Evolutionary conservation across 2,888 invertebrate species (phyloP).

Genomic region (Andrena trimmerana): DNA sequence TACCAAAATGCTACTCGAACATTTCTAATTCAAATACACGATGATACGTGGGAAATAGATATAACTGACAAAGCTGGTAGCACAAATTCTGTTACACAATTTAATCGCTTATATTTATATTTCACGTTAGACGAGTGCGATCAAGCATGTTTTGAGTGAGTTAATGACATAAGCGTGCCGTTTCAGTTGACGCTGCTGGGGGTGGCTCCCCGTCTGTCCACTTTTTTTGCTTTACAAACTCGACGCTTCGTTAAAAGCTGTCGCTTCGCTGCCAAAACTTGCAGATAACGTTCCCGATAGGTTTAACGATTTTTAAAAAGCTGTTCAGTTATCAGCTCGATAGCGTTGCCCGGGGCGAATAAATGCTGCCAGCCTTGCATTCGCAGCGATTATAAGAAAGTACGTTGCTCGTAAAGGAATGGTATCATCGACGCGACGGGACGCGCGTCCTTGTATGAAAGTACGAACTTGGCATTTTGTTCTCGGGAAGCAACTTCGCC

Average conservation of each 20-base stretch:
- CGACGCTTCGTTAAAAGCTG: slow-evolving; percentile 11
- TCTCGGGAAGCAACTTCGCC: slow-evolving; percentile 1
- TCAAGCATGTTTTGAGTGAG: neutral
- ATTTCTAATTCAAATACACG: no score
- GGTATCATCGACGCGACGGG: neutral
- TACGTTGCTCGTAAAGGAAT: slow-evolving; percentile 9
- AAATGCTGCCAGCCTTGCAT: slow-evolving; percentile 5
- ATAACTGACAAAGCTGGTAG: no score
- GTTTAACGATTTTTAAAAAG: slow-evolving; percentile 2
- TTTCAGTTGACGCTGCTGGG: slow-evolving; percentile 11
- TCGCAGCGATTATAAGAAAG: slow-evolving; percentile 16
- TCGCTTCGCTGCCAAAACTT: neutral
- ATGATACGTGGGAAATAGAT: no score
- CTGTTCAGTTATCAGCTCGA: slow-evolving; percentile 25
- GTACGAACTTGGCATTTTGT: slow-evolving; percentile 8
- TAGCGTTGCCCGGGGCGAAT: neutral
- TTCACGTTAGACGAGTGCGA: neutral
- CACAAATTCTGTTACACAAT: no score
- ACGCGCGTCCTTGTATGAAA: slow-evolving; percentile 26
- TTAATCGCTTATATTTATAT: neutral
- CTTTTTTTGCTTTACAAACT: slow-evolving; percentile 1
- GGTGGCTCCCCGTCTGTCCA: slow-evolving; percentile 2
- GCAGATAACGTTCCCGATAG: neutral
- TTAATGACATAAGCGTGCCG: neutral
- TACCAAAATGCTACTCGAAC: neutral